Evolutionary conservation across 2,797 vertebrate genomes (phyloP).

Genomic region (Astyanax mexicanus): DNA sequence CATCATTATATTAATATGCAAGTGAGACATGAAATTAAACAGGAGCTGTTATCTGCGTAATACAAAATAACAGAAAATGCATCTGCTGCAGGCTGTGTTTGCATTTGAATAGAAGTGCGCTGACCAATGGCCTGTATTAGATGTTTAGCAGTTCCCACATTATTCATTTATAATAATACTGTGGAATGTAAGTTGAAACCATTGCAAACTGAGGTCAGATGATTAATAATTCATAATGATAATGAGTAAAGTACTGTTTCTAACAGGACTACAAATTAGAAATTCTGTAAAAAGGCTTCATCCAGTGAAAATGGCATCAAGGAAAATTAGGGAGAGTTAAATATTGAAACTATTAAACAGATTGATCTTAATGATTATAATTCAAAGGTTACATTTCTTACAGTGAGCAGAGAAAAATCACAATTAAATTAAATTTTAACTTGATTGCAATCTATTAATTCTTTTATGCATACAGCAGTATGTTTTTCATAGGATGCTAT

Average conservation of each 20-base stretch:
- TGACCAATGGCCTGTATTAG: neutral
- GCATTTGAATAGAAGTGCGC: neutral
- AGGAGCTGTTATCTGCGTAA: neutral
- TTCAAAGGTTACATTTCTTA: neutral
- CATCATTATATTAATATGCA: neutral
- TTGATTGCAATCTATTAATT: too few species aligned
- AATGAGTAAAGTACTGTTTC: neutral
- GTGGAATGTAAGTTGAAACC: neutral
- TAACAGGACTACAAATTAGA: neutral
- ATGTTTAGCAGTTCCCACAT: neutral
- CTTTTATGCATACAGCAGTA: too few species aligned
- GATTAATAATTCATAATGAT: neutral
- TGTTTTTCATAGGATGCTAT: too few species aligned
- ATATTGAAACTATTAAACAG: neutral
- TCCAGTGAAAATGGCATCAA: neutral
- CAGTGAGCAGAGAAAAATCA: neutral
- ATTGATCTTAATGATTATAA: neutral
- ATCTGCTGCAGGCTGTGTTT: slow-evolving; percentile 4
- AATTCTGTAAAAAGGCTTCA: neutral
- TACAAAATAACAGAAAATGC: neutral
- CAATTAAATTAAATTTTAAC: too few species aligned
- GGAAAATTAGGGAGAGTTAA: neutral
- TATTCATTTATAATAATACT: neutral
- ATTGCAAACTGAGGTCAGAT: neutral
- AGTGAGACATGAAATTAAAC: neutral